Percentiles rank a stretch among this genome's conserved stretches.
Evolutionary conservation across 2,888 invertebrate species (phyloP).

Genomic region (Microctonus hyperodae): DNA sequence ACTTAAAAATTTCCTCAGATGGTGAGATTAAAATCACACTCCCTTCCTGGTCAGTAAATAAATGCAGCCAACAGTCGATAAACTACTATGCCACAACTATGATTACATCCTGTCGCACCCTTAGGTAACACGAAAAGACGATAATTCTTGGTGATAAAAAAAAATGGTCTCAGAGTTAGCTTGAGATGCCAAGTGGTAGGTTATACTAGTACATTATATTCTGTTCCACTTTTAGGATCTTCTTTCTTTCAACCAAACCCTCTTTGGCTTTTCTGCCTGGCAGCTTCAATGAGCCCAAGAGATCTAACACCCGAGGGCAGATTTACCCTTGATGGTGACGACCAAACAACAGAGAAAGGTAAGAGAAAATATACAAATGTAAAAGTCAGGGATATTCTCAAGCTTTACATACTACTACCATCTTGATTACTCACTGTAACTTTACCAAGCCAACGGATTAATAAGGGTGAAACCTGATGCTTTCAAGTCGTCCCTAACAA

Average conservation of each 20-base stretch:
- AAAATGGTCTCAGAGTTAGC: background rate
- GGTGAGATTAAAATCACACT: background rate
- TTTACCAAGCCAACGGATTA: slow-evolving; percentile 8
- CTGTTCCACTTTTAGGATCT: background rate
- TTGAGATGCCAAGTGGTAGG: background rate
- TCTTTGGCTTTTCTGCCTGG: background rate
- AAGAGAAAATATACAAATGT: background rate
- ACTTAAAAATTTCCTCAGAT: too few species aligned
- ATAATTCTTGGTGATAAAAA: slow-evolving; percentile 8
- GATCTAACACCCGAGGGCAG: slow-evolving; percentile 4
- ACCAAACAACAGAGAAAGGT: background rate
- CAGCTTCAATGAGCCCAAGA: background rate
- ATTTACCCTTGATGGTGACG: slow-evolving; percentile 6
- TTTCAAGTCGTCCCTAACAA: background rate
- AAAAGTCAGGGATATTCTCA: background rate
- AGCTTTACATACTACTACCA: slow-evolving; percentile 1
- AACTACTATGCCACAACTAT: background rate
- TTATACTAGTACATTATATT: too few species aligned
- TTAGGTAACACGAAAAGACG: slow-evolving; percentile 9
- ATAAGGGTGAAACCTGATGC: slow-evolving; percentile 14
- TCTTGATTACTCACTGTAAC: slow-evolving; percentile 12
- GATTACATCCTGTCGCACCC: slow-evolving; percentile 4
- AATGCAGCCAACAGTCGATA: background rate
- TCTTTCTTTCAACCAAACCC: background rate
- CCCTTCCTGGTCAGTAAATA: background rate